Conservation (phyloP, 1,140 invertebrate species). For the Lordiphosa mommai region DNA sequence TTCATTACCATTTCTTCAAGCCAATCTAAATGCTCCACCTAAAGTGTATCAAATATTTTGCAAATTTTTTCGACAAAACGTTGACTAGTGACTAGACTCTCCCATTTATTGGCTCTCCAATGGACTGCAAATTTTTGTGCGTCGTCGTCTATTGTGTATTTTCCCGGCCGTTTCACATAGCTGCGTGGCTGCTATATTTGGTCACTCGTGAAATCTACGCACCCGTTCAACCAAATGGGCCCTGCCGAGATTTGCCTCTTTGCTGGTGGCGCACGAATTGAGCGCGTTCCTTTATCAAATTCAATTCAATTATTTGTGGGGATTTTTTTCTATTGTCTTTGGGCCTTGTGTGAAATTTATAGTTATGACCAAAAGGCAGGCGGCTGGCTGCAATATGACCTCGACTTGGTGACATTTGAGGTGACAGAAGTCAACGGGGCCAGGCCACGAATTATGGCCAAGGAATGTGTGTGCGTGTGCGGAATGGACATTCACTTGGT, state of each 20-base stretch:
- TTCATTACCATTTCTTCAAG: no score
- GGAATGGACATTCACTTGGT: constrained; percentile 33
- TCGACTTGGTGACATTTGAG: constrained; percentile 60
- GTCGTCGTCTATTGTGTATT: constrained; percentile 67
- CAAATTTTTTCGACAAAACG: no score
- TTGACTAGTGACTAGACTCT: constrained; percentile 9
- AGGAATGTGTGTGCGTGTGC: constrained; percentile 28
- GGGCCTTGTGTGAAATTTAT: constrained; percentile 67
- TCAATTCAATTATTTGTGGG: constrained; percentile 64
- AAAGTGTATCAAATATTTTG: constrained; percentile 14
- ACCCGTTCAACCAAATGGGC: constrained; percentile 2
- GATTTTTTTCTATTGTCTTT: constrained; percentile 65
- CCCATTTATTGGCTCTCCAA: constrained; percentile 19
- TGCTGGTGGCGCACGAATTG: constrained; percentile 3
- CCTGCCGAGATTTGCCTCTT: constrained; percentile 63
- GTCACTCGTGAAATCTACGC: constrained; percentile 9
- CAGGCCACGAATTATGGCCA: constrained; percentile 47
- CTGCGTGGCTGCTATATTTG: constrained; percentile 36
- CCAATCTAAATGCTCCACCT: no score
- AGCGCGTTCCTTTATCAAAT: constrained; percentile 47
- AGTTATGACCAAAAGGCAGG: constrained; percentile 46
- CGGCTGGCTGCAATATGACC: constrained; percentile 49
- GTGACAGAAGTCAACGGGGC: constrained; percentile 44
- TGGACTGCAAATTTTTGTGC: constrained; percentile 56
- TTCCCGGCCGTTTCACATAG: constrained; percentile 29